These are phyloP conservation scores for Notodonta dromedarius DNA, from an alignment of 2,888 invertebrate genomes.

Conservation along the genomic window DNA sequence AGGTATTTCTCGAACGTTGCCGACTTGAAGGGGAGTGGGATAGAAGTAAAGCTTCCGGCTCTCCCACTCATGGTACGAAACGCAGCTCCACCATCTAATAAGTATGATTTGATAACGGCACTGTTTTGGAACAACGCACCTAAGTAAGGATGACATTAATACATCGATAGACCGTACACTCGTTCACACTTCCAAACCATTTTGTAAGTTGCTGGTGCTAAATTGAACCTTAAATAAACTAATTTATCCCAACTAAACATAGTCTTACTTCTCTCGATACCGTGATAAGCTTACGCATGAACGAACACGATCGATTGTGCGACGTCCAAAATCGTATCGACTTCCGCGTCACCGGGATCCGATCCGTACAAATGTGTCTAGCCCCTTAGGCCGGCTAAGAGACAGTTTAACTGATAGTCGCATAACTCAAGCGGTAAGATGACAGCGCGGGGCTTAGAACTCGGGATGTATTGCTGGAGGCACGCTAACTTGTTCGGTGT, in stretches of 20 bases:
- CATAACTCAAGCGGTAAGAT: constrained; percentile 39
- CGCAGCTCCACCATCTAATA: no score
- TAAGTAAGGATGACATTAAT: no score
- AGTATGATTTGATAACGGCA: no score
- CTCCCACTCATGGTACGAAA: no score
- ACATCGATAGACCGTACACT: no score
- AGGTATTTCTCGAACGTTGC: no score
- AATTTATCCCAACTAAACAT: not conserved
- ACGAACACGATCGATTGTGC: constrained; percentile 20
- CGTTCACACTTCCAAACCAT: no score
- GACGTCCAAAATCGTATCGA: constrained; percentile 11
- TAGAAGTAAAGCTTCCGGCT: no score
- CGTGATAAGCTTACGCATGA: not conserved
- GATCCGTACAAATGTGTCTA: constrained; percentile 20
- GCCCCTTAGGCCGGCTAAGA: constrained; percentile 30
- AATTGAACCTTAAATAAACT: no score
- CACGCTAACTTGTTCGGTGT: not conserved
- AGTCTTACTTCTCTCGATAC: not conserved
- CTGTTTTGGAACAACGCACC: no score
- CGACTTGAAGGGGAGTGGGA: no score
- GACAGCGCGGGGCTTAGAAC: constrained; percentile 16
- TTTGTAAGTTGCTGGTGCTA: no score
- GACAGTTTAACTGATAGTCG: constrained; percentile 30
- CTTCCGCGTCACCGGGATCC: constrained; percentile 14
- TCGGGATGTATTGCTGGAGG: constrained; percentile 23